These are phyloP conservation scores for Labeo rohita DNA, from an alignment of 2,113 vertebrate genomes.

Conservation along the genomic window DNA sequence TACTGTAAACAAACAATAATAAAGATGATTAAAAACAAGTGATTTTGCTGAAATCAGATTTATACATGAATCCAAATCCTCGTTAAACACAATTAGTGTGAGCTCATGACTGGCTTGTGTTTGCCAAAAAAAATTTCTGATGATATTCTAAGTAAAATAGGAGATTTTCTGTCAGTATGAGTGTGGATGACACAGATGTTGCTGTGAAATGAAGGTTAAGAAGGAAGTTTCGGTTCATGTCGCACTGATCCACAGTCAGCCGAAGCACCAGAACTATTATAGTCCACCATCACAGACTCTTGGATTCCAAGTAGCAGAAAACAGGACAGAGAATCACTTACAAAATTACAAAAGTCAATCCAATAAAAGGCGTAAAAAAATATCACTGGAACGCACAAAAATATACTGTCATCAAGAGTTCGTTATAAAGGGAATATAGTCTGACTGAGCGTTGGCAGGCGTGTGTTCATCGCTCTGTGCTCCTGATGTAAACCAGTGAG, in stretches of 20 bases:
- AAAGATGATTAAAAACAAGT: background rate
- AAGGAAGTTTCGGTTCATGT: no score
- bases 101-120: background rate
- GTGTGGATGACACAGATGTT: background rate
- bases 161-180: background rate
- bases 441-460: no score
- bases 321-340: constrained; percentile 52
- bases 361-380: constrained; percentile 17
- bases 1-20: background rate
- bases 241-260: no score
- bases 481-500: constrained; percentile 83
- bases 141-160: background rate
- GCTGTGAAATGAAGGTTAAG: background rate
- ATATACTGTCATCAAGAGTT: no score
- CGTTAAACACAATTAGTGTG: background rate
- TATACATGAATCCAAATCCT: background rate
- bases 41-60: background rate
- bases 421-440: no score
- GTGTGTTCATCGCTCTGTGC: constrained; percentile 76
- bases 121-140: background rate
- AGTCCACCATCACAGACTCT: constrained; percentile 74
- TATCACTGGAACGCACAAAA: background rate
- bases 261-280: constrained; percentile 74
- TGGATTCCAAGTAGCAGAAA: constrained; percentile 79
- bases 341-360: constrained; percentile 33